Evolutionary conservation across 2,888 invertebrate species (phyloP).

Genomic region (Polydrusus pterygomalis): DNA sequence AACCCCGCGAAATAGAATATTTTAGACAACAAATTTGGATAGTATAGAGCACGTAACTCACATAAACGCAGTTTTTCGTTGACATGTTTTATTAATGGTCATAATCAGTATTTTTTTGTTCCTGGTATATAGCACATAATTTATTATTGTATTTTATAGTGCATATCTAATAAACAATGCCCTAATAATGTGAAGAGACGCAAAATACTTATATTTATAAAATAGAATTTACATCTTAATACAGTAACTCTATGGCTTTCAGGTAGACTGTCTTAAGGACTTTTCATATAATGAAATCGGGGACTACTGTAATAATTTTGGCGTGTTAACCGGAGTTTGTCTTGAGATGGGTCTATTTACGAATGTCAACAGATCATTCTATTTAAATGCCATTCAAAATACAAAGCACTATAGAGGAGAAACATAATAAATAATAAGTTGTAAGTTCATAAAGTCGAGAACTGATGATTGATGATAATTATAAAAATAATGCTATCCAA

Average conservation of each 20-base stretch:
- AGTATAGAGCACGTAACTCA: not conserved
- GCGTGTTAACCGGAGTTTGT: slow-evolving; percentile 43
- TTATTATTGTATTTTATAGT: too few relatives aligned
- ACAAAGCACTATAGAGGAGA: not conserved
- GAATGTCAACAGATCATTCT: slow-evolving; percentile 53
- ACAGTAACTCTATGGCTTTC: slow-evolving; percentile 3
- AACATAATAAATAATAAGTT: not conserved
- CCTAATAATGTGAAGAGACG: too few relatives aligned
- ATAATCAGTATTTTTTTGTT: too few relatives aligned
- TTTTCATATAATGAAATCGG: slow-evolving; percentile 50
- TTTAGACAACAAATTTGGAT: slow-evolving; percentile 27
- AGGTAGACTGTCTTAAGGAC: slow-evolving; percentile 47
- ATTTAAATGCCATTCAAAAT: slow-evolving; percentile 36
- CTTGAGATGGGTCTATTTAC: slow-evolving; percentile 54
- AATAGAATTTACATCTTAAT: not conserved
- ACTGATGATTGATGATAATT: too few relatives aligned
- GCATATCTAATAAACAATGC: too few relatives aligned
- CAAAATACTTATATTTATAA: not conserved
- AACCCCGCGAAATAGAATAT: slow-evolving; percentile 35
- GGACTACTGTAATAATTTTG: slow-evolving; percentile 49
- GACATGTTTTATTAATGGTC: too few relatives aligned
- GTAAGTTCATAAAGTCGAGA: not conserved
- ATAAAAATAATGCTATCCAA: too few relatives aligned
- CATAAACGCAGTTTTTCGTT: too few relatives aligned
- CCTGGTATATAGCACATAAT: too few relatives aligned